Evolutionary conservation across 2,888 invertebrate genomes (phyloP).

Genomic region (Andrena praecox): DNA sequence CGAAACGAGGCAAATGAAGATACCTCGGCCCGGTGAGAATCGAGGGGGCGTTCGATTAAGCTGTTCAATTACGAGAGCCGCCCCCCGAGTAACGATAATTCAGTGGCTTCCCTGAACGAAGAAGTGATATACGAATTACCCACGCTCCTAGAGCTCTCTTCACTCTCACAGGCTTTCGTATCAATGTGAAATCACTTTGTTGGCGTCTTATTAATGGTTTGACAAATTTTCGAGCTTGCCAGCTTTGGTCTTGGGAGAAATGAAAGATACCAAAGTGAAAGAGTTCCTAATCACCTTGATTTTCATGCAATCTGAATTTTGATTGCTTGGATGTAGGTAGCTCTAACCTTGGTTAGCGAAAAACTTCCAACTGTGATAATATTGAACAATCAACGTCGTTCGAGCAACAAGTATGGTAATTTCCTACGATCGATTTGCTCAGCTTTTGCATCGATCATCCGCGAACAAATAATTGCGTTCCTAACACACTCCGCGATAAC

Average conservation of each 20-base stretch:
- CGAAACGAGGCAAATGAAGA: constrained; percentile 16
- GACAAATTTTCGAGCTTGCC: background rate
- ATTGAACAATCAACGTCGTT: too few relatives aligned
- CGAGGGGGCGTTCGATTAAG: background rate
- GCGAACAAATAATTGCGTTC: constrained; percentile 1
- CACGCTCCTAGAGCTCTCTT: background rate
- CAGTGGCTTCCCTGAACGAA: background rate
- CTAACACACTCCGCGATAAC: background rate
- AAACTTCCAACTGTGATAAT: background rate
- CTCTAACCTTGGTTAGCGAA: background rate
- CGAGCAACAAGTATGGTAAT: constrained; percentile 10
- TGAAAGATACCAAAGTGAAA: too few relatives aligned
- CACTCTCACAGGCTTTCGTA: background rate
- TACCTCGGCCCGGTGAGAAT: background rate
- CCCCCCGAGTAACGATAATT: constrained; percentile 1
- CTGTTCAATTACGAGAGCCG: background rate
- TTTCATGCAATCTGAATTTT: too few relatives aligned
- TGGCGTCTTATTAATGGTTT: background rate
- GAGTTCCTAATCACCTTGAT: too few relatives aligned
- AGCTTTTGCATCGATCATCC: constrained; percentile 6
- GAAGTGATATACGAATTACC: constrained; percentile 7
- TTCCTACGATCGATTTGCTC: constrained; percentile 10
- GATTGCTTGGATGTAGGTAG: too few relatives aligned
- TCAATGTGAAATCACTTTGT: background rate
- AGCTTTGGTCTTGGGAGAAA: too few relatives aligned